Percentiles rank a stretch among this genome's conserved stretches.
These are phyloP conservation scores for Muscicapa adusta DNA, from an alignment of 2,113 vertebrate genomes.

Conservation along the genomic window DNA sequence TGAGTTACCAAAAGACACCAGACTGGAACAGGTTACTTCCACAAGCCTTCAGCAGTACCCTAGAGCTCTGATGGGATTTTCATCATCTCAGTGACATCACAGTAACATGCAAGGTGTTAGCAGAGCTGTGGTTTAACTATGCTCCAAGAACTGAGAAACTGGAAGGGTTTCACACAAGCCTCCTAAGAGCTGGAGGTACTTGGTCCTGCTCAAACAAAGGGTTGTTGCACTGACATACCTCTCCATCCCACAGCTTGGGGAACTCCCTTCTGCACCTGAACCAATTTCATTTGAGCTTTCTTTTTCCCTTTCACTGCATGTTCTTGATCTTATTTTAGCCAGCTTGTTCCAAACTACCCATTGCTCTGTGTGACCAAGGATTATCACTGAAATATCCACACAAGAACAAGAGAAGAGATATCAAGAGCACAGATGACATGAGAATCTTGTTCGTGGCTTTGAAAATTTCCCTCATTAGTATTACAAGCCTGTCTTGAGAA, in stretches of 20 bases:
- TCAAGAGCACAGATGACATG: neutral
- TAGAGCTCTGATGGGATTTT: neutral
- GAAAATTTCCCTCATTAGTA: neutral
- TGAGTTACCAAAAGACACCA: neutral
- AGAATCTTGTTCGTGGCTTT: neutral
- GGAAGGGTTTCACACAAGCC: neutral
- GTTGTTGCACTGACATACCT: fast-evolving
- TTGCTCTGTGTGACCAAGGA: neutral
- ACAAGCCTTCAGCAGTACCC: neutral
- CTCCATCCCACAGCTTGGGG: neutral
- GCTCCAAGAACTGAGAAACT: neutral
- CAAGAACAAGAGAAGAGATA: neutral
- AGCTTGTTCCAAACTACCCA: neutral
- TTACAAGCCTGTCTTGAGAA: neutral
- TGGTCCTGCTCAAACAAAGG: fast-evolving
- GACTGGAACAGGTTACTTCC: neutral
- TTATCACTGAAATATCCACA: neutral
- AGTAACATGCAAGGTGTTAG: fast-evolving
- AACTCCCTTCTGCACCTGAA: neutral
- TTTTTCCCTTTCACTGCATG: neutral
- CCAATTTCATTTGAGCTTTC: neutral
- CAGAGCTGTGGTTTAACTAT: neutral
- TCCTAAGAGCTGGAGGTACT: neutral
- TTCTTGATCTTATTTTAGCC: neutral
- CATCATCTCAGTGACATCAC: neutral